These are phyloP conservation scores for Chaetodon auriga DNA, from an alignment of 2,113 vertebrate species.

Conservation along the genomic window DNA sequence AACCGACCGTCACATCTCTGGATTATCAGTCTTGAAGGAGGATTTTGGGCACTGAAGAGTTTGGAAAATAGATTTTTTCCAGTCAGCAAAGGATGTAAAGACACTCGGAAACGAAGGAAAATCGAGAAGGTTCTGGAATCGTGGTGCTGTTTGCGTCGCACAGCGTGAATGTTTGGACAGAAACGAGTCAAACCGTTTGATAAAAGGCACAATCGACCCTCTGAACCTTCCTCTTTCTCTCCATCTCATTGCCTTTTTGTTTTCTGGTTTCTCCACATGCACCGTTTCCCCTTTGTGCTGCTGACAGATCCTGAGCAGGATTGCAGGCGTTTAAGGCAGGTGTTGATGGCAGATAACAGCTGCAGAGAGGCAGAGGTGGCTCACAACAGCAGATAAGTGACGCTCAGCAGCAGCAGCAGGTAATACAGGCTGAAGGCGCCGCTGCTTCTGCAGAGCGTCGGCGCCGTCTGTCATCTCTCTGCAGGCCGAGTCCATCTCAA, in stretches of 20 bases:
- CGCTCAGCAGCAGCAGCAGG: conserved; percentile 29
- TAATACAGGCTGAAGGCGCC: background rate
- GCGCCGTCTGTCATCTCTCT: conserved; percentile 3
- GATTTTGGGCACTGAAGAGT: background rate
- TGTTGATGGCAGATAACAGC: conserved; percentile 48
- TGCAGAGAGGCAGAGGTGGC: conserved; percentile 18
- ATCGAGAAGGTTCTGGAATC: no score
- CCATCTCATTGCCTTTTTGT: background rate
- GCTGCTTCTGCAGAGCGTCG: background rate
- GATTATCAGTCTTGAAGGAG: conserved; percentile 14
- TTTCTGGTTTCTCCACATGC: background rate
- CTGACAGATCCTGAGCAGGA: conserved; percentile 19
- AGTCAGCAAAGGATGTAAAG: background rate
- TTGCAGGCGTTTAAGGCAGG: background rate
- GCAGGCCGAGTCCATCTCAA: conserved; percentile 17
- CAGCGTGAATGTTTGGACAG: background rate
- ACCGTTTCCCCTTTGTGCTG: background rate
- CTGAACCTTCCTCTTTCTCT: background rate
- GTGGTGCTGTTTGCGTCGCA: background rate
- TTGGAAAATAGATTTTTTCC: background rate
- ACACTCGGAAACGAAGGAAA: background rate
- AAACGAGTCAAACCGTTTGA: background rate
- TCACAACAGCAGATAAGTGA: conserved; percentile 22
- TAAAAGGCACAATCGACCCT: conserved; percentile 2
- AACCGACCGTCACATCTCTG: background rate